A percentile compares a stretch with the other conserved stretches of the same genome.
Conservation (phyloP, 2,113 vertebrate genomes). For the Ciconia maguari region DNA sequence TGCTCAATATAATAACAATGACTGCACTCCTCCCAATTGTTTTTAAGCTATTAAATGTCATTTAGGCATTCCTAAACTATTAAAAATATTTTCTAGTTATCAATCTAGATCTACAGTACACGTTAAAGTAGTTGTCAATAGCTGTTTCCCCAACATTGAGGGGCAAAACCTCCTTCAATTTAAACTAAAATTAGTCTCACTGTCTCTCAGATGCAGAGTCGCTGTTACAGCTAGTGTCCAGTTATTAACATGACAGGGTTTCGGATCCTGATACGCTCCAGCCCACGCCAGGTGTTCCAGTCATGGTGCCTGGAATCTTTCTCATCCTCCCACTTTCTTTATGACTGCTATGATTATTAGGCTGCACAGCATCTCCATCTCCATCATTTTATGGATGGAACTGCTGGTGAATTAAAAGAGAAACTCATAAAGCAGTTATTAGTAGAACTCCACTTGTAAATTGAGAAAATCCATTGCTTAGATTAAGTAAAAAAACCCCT, state of each 20-base stretch:
- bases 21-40: background rate
- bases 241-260: background rate
- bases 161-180: background rate
- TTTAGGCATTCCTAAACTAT: background rate
- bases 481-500: background rate
- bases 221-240: background rate
- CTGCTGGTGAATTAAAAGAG: background rate
- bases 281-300: background rate
- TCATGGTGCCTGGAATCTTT: background rate
- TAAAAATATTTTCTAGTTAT: background rate
- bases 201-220: background rate
- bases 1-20: background rate
- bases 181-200: background rate
- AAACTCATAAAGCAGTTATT: background rate
- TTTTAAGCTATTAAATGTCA: background rate
- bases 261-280: background rate
- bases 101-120: background rate
- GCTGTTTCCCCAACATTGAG: background rate
- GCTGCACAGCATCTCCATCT: background rate
- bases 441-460: background rate
- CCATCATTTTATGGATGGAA: background rate
- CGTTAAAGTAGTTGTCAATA: background rate
- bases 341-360: background rate
- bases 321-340: background rate
- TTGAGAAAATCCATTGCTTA: background rate